Evolutionary conservation across 2,113 vertebrate genomes (phyloP).

Genomic region (Progne subis): DNA sequence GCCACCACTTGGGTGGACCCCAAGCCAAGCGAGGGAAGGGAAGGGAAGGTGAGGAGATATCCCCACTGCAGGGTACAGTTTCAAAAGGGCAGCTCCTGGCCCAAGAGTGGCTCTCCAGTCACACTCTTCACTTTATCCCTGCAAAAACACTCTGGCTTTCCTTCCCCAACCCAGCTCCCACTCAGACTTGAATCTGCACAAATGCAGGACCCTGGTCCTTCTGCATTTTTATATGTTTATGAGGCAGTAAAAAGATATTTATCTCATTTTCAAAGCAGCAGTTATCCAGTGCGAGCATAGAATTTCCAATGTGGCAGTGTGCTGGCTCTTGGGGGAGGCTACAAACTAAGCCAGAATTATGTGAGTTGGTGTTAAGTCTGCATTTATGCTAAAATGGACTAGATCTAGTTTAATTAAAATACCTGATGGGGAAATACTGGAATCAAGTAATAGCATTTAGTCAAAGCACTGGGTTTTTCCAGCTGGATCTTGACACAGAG

Average conservation of each 20-base stretch:
- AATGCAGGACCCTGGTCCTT: neutral
- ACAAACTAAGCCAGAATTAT: neutral
- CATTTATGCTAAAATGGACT: neutral
- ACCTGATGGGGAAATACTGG: neutral
- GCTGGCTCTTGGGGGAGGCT: neutral
- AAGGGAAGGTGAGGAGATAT: neutral
- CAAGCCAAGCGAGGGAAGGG: neutral
- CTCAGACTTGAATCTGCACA: neutral
- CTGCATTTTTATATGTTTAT: neutral
- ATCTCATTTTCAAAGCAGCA: neutral
- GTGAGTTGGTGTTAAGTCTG: neutral
- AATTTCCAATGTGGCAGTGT: neutral
- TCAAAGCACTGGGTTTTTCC: neutral
- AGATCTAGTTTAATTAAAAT: neutral
- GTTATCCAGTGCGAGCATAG: neutral
- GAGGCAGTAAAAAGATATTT: neutral
- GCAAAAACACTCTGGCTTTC: neutral
- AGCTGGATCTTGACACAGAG: neutral
- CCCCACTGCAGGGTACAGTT: neutral
- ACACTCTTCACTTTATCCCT: neutral
- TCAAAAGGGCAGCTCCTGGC: accelerated
- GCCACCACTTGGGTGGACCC: neutral
- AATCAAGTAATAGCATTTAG: neutral
- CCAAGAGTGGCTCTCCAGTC: neutral
- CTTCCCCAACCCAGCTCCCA: neutral